A percentile compares a stretch with the other conserved stretches of the same genome.
phyloP scores from a whole-genome alignment of 2,888 invertebrate genomes.

The Chrysolina oricalcia region DNA sequence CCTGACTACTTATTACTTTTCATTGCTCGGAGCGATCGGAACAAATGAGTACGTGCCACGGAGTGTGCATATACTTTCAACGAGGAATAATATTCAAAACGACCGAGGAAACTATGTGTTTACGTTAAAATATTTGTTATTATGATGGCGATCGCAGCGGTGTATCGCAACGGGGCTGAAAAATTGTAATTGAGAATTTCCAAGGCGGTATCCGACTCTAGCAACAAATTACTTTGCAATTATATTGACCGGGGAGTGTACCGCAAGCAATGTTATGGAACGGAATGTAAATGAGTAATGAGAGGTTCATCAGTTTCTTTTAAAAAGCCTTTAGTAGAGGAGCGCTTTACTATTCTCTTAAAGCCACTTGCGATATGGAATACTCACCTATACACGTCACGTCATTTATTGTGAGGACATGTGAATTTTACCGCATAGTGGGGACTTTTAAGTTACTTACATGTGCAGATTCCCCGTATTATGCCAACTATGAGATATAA shows the following conservation, averaged over 20 bases:
- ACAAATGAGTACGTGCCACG: conserved; percentile 47
- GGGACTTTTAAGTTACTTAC: no score
- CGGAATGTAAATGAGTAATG: no score
- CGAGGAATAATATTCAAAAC: conserved; percentile 18
- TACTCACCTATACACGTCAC: no score
- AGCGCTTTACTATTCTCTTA: no score
- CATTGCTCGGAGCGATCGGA: conserved; percentile 38
- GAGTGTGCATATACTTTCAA: conserved; percentile 39
- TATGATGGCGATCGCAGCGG: conserved; percentile 28
- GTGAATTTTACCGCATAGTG: no score
- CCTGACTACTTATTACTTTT: conserved; percentile 50
- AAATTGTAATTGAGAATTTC: conserved; percentile 30
- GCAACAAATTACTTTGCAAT: conserved; percentile 5
- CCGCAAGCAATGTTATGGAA: not conserved
- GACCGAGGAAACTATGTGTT: conserved; percentile 44
- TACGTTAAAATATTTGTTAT: conserved; percentile 44
- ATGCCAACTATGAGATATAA: no score
- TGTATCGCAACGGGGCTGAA: conserved; percentile 19
- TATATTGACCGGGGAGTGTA: not conserved
- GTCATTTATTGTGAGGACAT: no score
- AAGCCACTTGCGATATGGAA: no score
- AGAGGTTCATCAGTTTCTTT: no score
- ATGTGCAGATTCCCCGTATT: no score
- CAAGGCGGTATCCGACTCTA: conserved; percentile 1
- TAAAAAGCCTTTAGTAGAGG: no score